A percentile compares a stretch with the other conserved stretches of the same genome.
Conservation (phyloP, 2,113 vertebrate species). For the Edolisoma coerulescens region DNA sequence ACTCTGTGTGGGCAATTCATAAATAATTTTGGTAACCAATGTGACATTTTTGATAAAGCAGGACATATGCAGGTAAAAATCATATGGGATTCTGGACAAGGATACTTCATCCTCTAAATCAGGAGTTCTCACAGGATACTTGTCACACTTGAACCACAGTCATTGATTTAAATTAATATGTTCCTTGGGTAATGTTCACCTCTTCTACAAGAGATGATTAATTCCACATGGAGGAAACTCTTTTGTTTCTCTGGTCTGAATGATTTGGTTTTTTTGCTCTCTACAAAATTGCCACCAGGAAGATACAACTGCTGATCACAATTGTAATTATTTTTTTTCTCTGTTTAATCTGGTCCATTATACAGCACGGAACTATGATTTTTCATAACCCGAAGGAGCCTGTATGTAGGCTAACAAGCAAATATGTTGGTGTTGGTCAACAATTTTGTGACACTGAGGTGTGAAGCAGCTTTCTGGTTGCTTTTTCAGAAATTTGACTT, state of each 20-base stretch:
- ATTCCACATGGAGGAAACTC: neutral
- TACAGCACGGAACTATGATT: neutral
- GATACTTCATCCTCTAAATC: neutral
- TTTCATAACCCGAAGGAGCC: neutral
- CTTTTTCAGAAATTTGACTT: neutral
- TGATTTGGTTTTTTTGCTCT: neutral
- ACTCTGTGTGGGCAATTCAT: neutral
- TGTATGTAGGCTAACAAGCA: neutral
- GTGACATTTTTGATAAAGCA: neutral
- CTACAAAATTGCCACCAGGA: neutral
- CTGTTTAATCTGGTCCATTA: neutral
- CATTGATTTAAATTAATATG: neutral
- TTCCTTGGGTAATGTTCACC: neutral
- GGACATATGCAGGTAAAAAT: neutral
- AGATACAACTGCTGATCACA: neutral
- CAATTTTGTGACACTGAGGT: neutral
- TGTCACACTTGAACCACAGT: neutral
- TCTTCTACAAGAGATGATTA: neutral
- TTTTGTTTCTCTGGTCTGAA: neutral
- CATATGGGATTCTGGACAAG: neutral
- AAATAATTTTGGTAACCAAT: neutral
- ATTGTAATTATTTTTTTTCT: neutral
- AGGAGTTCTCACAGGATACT: neutral
- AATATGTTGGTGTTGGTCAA: neutral
- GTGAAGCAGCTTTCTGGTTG: neutral